Evolutionary conservation across 1,140 invertebrate genomes (phyloP).

Genomic region (Heliothis subflexa): DNA sequence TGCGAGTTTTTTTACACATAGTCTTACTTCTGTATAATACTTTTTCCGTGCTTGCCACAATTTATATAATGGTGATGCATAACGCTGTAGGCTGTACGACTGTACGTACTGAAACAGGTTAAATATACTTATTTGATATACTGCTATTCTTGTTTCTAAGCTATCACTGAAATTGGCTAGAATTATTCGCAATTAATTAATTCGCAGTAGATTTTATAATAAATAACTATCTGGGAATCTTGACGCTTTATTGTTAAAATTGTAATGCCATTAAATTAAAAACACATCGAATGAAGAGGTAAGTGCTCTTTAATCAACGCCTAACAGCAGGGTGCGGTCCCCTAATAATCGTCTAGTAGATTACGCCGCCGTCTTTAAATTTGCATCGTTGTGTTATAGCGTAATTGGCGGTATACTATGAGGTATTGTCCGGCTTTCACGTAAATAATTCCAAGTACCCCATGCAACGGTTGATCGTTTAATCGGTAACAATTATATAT

Average conservation of each 20-base stretch:
- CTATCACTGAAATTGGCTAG: too few relatives aligned
- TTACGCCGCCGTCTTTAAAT: conserved; percentile 43
- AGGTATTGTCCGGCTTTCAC: conserved; percentile 34
- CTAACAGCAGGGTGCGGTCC: conserved; percentile 50
- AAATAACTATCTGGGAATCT: neutral
- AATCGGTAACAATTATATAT: conserved; percentile 40
- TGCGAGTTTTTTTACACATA: too few relatives aligned
- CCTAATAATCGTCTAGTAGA: conserved; percentile 39
- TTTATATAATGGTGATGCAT: too few relatives aligned
- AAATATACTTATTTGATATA: too few relatives aligned
- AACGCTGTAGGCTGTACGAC: too few relatives aligned
- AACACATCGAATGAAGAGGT: conserved; percentile 22
- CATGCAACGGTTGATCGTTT: conserved; percentile 47
- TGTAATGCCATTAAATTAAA: conserved; percentile 29
- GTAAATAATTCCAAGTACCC: conserved; percentile 48
- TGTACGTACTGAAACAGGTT: too few relatives aligned
- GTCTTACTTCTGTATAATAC: too few relatives aligned
- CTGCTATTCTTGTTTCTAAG: too few relatives aligned
- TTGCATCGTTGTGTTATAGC: conserved; percentile 48
- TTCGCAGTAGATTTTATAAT: too few relatives aligned
- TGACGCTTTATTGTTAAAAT: conserved; percentile 16
- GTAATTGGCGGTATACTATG: conserved; percentile 50
- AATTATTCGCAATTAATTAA: too few relatives aligned
- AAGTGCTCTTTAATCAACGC: conserved; percentile 42
- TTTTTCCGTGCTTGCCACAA: too few relatives aligned